These are phyloP conservation scores for Protobothrops mucrosquamatus DNA, from an alignment of 2,113 vertebrate genomes.

Conservation along the genomic window DNA sequence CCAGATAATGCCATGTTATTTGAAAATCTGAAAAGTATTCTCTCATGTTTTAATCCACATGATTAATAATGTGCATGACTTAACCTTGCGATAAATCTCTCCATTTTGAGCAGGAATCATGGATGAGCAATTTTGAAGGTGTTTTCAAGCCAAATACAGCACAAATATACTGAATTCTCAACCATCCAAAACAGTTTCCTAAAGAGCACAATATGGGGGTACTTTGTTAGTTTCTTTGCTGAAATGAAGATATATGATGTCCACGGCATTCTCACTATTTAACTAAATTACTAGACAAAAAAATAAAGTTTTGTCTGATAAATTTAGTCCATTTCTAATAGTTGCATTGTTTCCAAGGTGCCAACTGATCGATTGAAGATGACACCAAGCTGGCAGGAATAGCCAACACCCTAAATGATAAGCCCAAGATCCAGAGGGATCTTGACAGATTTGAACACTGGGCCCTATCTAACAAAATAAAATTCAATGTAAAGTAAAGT, in stretches of 20 bases:
- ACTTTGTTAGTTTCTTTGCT: neutral
- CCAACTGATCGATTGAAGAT: neutral
- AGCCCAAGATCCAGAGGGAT: too few relatives aligned
- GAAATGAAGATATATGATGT: neutral
- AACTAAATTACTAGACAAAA: neutral
- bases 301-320: neutral
- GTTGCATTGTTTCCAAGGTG: neutral
- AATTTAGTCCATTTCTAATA: neutral
- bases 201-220: neutral
- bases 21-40: neutral
- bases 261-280: neutral
- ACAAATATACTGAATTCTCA: neutral
- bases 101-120: neutral
- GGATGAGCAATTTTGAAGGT: neutral
- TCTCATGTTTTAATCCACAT: neutral
- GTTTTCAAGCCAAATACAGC: neutral
- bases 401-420: too few relatives aligned
- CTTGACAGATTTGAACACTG: too few relatives aligned
- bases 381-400: too few relatives aligned
- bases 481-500: too few relatives aligned
- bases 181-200: neutral
- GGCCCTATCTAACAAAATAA: too few relatives aligned
- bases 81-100: neutral
- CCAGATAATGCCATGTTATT: neutral
- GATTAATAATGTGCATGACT: neutral